These are phyloP conservation scores for Philhelius pedissequus DNA, from an alignment of 2,888 invertebrate genomes.

Conservation along the genomic window DNA sequence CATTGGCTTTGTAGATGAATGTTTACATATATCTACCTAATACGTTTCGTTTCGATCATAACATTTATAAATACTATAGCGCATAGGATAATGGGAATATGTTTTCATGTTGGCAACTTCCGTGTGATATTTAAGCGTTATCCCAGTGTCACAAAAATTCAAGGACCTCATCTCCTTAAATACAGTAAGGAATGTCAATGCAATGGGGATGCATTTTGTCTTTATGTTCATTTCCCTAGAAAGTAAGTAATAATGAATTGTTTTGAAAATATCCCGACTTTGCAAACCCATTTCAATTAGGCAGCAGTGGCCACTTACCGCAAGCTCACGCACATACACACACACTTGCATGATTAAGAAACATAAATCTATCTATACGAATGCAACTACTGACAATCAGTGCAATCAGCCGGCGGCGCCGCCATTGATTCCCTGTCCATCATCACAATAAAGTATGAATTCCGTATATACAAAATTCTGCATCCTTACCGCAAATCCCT, in stretches of 20 bases:
- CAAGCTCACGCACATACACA: not conserved
- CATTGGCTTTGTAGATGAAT: not conserved
- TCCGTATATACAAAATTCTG: constrained; percentile 12
- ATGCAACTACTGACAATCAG: constrained; percentile 32
- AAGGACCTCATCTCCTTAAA: not conserved
- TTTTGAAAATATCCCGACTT: not conserved
- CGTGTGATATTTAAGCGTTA: not conserved
- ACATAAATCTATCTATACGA: constrained; percentile 13
- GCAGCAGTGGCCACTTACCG: not conserved
- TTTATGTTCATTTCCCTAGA: not conserved
- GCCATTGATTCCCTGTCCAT: constrained; percentile 43
- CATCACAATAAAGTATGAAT: constrained; percentile 1
- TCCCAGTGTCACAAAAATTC: not conserved
- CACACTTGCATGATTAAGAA: not conserved
- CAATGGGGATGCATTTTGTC: not conserved
- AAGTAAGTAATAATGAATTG: constrained; percentile 9
- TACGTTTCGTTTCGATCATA: not conserved
- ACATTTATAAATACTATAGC: not conserved
- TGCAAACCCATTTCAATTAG: not conserved
- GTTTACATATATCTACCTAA: too few relatives aligned
- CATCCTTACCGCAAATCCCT: constrained; percentile 34
- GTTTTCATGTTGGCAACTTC: not conserved
- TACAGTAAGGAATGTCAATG: not conserved
- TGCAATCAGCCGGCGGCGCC: constrained; percentile 29
- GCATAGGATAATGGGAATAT: not conserved